Evolutionary conservation across 64 coral and sea anemone genomes (phyloP).

Genomic region (Montipora foliosa): DNA sequence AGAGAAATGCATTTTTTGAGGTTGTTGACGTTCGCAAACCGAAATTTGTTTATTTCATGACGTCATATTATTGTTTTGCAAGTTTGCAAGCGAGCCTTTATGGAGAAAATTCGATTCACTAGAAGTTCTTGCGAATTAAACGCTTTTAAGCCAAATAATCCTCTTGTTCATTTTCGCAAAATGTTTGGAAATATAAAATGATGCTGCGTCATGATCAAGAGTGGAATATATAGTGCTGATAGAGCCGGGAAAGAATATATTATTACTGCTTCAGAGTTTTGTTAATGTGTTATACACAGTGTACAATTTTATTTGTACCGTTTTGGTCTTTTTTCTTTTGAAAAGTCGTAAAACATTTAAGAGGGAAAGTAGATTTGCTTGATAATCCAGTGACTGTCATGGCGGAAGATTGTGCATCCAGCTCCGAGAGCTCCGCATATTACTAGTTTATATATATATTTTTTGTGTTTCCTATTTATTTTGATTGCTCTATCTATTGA

Average conservation of each 20-base stretch:
- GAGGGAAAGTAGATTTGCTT: too few species aligned
- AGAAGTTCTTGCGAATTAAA: background rate
- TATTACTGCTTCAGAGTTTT: background rate
- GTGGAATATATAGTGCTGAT: background rate
- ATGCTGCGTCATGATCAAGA: background rate
- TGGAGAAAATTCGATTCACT: background rate
- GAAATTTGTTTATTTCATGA: background rate
- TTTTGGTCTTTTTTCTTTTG: background rate
- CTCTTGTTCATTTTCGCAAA: background rate
- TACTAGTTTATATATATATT: too few species aligned
- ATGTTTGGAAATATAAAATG: background rate
- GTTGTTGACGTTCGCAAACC: background rate
- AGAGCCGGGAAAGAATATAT: background rate
- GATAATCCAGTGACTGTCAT: too few species aligned
- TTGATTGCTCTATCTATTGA: too few species aligned
- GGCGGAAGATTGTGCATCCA: too few species aligned
- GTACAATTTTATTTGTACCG: background rate
- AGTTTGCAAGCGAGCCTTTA: background rate
- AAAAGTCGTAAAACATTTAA: too few species aligned
- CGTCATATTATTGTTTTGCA: background rate
- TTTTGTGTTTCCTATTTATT: too few species aligned
- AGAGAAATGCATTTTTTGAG: background rate
- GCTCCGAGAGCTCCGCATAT: too few species aligned
- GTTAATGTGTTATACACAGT: background rate
- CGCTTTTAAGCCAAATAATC: background rate